Conservation (phyloP, 2,888 invertebrate genomes). For the Desoria tigrina region DNA sequence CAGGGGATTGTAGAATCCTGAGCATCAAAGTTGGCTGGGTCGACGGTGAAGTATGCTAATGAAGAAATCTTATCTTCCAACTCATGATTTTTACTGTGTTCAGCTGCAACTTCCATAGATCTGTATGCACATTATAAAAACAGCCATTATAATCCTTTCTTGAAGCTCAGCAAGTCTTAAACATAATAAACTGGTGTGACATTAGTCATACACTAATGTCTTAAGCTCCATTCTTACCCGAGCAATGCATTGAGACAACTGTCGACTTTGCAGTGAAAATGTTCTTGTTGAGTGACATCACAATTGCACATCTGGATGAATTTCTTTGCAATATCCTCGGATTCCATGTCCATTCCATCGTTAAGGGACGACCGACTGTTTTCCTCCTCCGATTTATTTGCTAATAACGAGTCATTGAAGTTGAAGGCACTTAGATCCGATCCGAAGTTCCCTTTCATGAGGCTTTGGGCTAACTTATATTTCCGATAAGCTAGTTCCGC, state of each 20-base stretch:
- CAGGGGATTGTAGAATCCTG: conserved; percentile 54
- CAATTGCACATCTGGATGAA: conserved; percentile 52
- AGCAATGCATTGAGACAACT: conserved; percentile 70
- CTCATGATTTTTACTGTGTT: conserved; percentile 85
- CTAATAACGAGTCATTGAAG: conserved; percentile 32
- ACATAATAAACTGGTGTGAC: not conserved
- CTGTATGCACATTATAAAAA: conserved; percentile 52
- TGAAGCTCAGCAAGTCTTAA: not conserved
- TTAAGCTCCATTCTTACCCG: conserved; percentile 59
- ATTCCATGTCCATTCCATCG: conserved; percentile 28
- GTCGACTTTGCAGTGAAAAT: conserved; percentile 82
- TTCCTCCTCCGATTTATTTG: conserved; percentile 50
- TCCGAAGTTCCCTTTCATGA: conserved; percentile 57
- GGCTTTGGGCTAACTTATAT: conserved; percentile 67
- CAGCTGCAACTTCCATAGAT: conserved; percentile 69
- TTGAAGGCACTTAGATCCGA: conserved; percentile 45
- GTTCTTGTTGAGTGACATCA: conserved; percentile 64
- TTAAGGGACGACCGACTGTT: conserved; percentile 48
- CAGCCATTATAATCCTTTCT: not conserved
- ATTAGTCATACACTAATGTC: not conserved
- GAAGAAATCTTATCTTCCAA: conserved; percentile 84
- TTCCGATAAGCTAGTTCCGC: conserved; percentile 84
- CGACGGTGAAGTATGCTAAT: conserved; percentile 68
- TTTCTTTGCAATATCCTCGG: conserved; percentile 51
- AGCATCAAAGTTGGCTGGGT: conserved; percentile 59